Percentiles rank a stretch among this genome's conserved stretches.
These are phyloP conservation scores for Onychomys arenicola DNA, from an alignment of 2,797 vertebrate species.

Conservation along the genomic window DNA sequence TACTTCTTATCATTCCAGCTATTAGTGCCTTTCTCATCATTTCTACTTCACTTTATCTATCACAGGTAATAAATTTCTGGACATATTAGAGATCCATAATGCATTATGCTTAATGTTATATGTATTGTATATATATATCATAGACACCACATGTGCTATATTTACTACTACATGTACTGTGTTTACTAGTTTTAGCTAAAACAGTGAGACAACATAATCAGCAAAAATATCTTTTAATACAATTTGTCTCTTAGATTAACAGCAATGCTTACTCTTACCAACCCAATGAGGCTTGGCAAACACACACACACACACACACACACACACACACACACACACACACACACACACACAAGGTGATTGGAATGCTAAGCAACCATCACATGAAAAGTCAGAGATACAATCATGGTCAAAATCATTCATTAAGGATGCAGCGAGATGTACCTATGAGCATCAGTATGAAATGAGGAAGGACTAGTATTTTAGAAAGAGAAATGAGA, in stretches of 20 bases:
- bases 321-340: neutral
- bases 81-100: neutral
- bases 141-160: neutral
- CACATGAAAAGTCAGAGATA: conserved; percentile 24
- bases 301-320: neutral
- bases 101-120: neutral
- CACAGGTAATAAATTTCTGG: conserved; percentile 27
- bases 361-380: conserved; percentile 9
- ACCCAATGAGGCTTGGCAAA: conserved; percentile 1
- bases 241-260: neutral
- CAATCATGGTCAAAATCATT: neutral
- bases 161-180: neutral
- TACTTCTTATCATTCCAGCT: neutral
- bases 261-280: neutral
- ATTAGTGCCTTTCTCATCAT: neutral
- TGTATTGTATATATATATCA: neutral
- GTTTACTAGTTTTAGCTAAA: conserved; percentile 31
- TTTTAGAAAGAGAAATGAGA: conserved; percentile 31
- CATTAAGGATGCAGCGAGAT: conserved; percentile 28
- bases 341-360: neutral
- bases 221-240: conserved; percentile 18
- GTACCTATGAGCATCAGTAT: conserved; percentile 1
- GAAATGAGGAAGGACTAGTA: conserved; percentile 6
- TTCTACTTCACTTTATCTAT: neutral
- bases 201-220: conserved; percentile 1